A percentile compares a stretch with the other conserved stretches of the same genome.
phyloP scores from a whole-genome alignment of 23 tunicate genomes.

The Halocynthia aurantium region DNA sequence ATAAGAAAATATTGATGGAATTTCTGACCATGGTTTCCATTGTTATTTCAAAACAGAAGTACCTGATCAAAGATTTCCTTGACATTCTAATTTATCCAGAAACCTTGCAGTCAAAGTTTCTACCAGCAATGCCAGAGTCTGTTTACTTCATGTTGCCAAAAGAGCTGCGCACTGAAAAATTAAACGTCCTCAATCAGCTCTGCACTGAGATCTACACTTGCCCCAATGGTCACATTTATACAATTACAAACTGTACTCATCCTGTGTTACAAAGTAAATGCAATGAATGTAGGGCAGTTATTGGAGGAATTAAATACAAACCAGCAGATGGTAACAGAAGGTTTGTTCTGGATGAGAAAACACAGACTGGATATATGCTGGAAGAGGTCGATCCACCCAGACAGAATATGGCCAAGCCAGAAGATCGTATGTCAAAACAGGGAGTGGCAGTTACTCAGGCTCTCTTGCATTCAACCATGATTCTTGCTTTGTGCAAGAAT shows the following conservation, averaged over 20 bases:
- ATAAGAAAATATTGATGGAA: too few relatives aligned
- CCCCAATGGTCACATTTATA: slow-evolving; percentile 27
- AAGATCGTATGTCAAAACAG: slow-evolving; percentile 41
- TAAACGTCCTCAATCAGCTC: not conserved
- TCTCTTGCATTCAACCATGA: slow-evolving; percentile 6
- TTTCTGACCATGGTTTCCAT: too few relatives aligned
- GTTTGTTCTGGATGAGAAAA: slow-evolving; percentile 35
- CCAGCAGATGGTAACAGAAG: slow-evolving; percentile 30
- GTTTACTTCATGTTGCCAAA: not conserved
- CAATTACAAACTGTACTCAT: slow-evolving; percentile 11
- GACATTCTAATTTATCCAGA: not conserved
- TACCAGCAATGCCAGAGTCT: slow-evolving; percentile 9
- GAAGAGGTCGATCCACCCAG: not conserved
- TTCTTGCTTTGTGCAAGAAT: not conserved
- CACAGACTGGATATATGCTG: slow-evolving; percentile 61
- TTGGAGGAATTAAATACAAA: slow-evolving; percentile 10
- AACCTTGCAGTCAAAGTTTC: not conserved
- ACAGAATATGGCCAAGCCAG: not conserved
- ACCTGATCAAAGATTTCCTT: not conserved
- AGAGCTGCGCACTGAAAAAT: not conserved
- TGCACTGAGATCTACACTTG: slow-evolving; percentile 9
- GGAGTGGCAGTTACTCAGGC: slow-evolving; percentile 7
- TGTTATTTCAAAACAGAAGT: too few relatives aligned
- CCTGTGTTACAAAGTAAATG: not conserved
- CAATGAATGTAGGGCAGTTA: slow-evolving; percentile 15